Base-by-base conservation (phyloP, 2,797 vertebrate genomes). In the Danio tinwini region DNA sequence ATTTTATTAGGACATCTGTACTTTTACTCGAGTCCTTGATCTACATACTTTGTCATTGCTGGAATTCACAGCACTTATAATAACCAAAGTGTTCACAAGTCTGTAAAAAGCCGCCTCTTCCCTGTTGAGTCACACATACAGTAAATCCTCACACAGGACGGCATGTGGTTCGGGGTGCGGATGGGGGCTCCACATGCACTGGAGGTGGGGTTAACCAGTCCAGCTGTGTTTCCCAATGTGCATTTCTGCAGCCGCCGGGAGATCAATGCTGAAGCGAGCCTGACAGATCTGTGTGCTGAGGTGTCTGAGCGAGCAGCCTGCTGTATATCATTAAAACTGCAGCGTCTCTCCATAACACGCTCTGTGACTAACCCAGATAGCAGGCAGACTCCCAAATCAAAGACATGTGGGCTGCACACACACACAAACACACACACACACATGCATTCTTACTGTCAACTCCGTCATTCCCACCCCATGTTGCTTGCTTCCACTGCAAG, bases 241-340 rank as follows among this genome's bases (percentile, higher is more conserved):
- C 87, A 81, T 83, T 87, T 85, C 84, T 29, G 76, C 71, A 29
- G 76, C 83, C 56, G 70, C 78, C 82, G 78, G 65, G 80, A 89
- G 84, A 86, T 86, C 85, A 88, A 84, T 87, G 81, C 81, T 40
- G 79, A 78, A 83, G 86, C 82, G 81, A 83, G 76, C 83, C 78
- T 89, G 86, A 86, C 88, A 87, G 85, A 84, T 87, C 85, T 81
- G 82, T 84, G 71, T 83, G 82, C 74, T 76, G 83, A 88, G 84
- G 83, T 87, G 87, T 87, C 85, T 86, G 83, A 85, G 83, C 44
- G 52, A 85, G 77, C 81, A 74, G 84, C 84, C 85, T 88, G 85
- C 85, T 87, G 86, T 87, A 88, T 88, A 87, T 89, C 86, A 89
- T 89, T 89, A 89, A 80, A 80, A 80, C 81, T 74, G 74, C 79